Percentiles rank a stretch among this genome's conserved stretches.
Evolutionary conservation across 2,797 vertebrate genomes (phyloP).

Genomic region (Chiloscyllium punctatum): DNA sequence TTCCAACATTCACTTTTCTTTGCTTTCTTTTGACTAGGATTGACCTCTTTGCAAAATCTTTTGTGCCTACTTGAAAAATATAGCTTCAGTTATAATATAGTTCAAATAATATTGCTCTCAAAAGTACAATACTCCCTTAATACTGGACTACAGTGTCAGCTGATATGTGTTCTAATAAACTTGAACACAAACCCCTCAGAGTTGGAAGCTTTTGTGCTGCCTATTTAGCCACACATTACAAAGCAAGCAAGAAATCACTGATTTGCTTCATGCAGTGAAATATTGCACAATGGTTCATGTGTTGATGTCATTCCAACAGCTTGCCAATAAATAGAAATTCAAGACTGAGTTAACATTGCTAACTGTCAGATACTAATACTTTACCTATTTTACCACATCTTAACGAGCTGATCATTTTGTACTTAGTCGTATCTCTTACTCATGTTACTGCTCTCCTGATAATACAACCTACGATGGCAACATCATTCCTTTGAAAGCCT

Average conservation of each 20-base stretch:
- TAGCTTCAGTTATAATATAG: too few relatives aligned
- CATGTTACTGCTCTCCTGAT: background rate
- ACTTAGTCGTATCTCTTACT: background rate
- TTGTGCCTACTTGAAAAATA: background rate
- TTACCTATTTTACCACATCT: background rate
- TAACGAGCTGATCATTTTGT: background rate
- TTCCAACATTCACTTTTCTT: too few relatives aligned
- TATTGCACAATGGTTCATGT: background rate
- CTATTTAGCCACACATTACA: background rate
- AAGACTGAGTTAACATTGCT: background rate
- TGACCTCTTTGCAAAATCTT: background rate
- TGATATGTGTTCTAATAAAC: background rate
- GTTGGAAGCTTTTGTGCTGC: background rate
- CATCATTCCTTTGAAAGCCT: background rate
- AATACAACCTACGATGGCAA: background rate
- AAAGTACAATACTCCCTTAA: background rate
- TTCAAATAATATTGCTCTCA: too few relatives aligned
- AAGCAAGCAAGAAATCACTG: background rate
- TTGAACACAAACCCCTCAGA: background rate
- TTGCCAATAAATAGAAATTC: background rate
- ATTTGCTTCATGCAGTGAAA: background rate
- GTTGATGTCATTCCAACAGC: background rate
- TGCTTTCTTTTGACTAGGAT: too few relatives aligned
- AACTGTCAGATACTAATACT: background rate
- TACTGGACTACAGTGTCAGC: background rate